Evolutionary conservation across 2,888 invertebrate genomes (phyloP).

Genomic region (Cecidostiba fungosa): DNA sequence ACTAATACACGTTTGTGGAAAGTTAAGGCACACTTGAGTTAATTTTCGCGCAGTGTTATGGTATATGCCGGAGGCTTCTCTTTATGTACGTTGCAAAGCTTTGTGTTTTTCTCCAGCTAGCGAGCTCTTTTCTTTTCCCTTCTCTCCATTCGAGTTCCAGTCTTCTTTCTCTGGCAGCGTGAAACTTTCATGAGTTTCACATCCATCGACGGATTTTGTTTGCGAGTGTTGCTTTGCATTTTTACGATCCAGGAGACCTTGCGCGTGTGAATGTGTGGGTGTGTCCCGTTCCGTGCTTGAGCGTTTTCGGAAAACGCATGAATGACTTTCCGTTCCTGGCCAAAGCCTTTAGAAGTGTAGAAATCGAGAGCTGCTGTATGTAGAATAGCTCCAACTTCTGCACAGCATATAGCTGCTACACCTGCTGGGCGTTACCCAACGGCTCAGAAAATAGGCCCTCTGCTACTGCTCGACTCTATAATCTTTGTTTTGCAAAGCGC

Average conservation of each 20-base stretch:
- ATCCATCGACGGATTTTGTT: conserved; percentile 23
- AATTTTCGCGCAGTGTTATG: neutral
- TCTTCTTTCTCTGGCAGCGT: neutral
- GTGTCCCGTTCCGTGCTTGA: neutral
- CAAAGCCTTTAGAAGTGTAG: conserved; percentile 3
- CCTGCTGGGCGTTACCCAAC: neutral
- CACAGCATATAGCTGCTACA: neutral
- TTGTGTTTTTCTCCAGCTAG: neutral
- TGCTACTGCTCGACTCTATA: neutral
- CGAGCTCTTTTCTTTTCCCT: neutral
- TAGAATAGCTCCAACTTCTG: neutral
- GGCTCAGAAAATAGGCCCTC: conserved; percentile 7
- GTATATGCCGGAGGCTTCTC: neutral
- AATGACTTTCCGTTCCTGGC: neutral
- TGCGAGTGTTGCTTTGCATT: conserved; percentile 23
- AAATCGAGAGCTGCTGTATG: conserved; percentile 14
- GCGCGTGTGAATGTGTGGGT: neutral
- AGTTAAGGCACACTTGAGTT: neutral
- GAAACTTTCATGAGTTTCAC: conserved; percentile 35
- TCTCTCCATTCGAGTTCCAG: neutral
- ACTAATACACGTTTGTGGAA: neutral
- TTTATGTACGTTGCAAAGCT: neutral
- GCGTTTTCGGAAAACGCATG: conserved; percentile 31
- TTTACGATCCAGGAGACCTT: conserved; percentile 17
- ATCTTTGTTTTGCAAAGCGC: conserved; percentile 23